Evolutionary conservation across 53 echinoderm and acorn worm species (phyloP).

Genomic region (Arbacia lixula): DNA sequence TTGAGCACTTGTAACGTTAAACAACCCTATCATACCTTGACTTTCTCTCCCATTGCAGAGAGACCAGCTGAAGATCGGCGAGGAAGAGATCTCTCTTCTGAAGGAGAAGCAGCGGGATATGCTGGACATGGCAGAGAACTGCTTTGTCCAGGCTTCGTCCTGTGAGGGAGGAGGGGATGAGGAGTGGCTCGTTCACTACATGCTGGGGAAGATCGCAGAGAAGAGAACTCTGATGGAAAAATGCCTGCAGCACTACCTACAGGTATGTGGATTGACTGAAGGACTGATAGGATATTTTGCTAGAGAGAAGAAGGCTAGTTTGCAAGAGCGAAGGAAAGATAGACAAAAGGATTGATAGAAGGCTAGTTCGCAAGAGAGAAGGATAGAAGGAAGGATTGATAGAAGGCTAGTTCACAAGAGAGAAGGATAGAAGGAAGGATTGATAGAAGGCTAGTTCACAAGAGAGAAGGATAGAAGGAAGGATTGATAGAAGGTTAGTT

Average conservation of each 20-base stretch:
- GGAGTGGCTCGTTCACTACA: conserved; percentile 97
- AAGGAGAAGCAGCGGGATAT: conserved; percentile 76
- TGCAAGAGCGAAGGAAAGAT: not conserved
- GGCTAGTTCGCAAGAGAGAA: not conserved
- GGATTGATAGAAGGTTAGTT: too few species aligned
- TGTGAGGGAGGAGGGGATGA: conserved; percentile 94
- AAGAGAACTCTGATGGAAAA: conserved; percentile 66
- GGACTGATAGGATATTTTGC: not conserved
- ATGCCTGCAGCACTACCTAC: conserved; percentile 79
- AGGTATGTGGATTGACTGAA: conserved; percentile 50
- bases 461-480: too few species aligned
- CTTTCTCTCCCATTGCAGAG: conserved; percentile 48
- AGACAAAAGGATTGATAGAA: not conserved
- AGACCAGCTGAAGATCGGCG: conserved; percentile 74
- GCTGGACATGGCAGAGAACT: conserved; percentile 75
- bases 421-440: not conserved
- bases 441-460: too few species aligned
- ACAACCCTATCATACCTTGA: too few species aligned
- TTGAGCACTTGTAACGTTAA: too few species aligned
- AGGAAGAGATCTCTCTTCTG: conserved; percentile 67
- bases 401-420: not conserved
- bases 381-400: not conserved
- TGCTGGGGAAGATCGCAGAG: conserved; percentile 97
- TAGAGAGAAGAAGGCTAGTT: not conserved
- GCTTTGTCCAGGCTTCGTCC: conserved; percentile 74